These are phyloP conservation scores for Bombus soroeensis DNA, from an alignment of 1,140 invertebrate genomes.

Conservation along the genomic window DNA sequence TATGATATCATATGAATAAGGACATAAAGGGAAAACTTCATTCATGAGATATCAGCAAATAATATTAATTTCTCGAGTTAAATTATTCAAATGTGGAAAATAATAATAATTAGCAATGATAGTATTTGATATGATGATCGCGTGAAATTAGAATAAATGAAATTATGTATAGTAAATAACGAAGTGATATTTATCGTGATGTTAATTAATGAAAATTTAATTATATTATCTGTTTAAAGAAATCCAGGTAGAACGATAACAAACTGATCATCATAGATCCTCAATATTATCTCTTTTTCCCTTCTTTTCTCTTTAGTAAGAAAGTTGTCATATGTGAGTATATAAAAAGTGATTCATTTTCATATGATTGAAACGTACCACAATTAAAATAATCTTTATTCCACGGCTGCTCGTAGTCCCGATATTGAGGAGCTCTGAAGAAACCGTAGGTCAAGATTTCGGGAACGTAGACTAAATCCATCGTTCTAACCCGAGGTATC, in stretches of 20 bases:
- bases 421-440: conserved; percentile 79
- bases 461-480: conserved; percentile 80
- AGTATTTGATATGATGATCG: background rate
- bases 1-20: background rate
- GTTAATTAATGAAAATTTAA: background rate
- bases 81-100: background rate
- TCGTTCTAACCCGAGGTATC: conserved; percentile 24
- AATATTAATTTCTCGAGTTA: background rate
- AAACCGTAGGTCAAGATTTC: conserved; percentile 80
- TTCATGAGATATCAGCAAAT: background rate
- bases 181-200: background rate
- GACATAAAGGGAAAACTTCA: background rate
- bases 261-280: background rate
- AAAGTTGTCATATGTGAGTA: background rate
- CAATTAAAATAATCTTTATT: conserved; percentile 76
- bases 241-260: background rate
- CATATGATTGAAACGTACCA: conserved; percentile 61
- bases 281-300: background rate
- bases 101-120: background rate
- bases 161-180: background rate
- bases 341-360: background rate
- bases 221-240: background rate
- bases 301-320: background rate
- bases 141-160: background rate
- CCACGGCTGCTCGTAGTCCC: conserved; percentile 83